These are phyloP conservation scores for Coleophora flavipennella DNA, from an alignment of 2,888 invertebrate species.

Conservation along the genomic window DNA sequence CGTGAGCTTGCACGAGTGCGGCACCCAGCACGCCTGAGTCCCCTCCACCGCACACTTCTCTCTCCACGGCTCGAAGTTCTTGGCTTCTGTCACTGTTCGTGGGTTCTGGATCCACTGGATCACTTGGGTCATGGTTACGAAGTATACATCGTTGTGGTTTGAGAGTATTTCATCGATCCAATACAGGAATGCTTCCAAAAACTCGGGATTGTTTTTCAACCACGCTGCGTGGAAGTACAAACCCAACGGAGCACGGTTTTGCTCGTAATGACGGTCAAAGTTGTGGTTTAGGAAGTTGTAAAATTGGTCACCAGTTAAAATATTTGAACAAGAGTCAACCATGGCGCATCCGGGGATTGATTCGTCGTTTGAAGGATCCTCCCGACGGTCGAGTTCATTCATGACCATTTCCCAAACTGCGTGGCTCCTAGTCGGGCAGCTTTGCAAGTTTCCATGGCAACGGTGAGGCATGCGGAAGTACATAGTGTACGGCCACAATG, in stretches of 20 bases:
- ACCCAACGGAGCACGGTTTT: constrained; percentile 90
- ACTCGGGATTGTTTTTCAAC: constrained; percentile 94
- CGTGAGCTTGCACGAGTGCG: constrained; percentile 91
- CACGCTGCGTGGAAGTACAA: constrained; percentile 95
- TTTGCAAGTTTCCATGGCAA: constrained; percentile 93
- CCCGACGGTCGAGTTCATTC: constrained; percentile 93
- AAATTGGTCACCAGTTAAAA: constrained; percentile 92
- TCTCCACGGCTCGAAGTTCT: constrained; percentile 95
- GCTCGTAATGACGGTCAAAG: constrained; percentile 92
- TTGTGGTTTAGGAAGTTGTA: constrained; percentile 95
- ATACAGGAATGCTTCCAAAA: constrained; percentile 90
- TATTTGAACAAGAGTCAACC: constrained; percentile 96
- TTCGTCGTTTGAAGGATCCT: constrained; percentile 91
- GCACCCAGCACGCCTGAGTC: constrained; percentile 87
- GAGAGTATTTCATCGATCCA: constrained; percentile 92
- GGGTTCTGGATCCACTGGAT: constrained; percentile 97
- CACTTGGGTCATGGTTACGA: constrained; percentile 96
- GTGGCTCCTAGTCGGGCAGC: constrained; percentile 92
- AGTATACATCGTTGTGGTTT: constrained; percentile 92
- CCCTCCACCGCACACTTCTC: constrained; percentile 94
- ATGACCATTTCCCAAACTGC: constrained; percentile 98
- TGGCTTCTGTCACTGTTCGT: constrained; percentile 84
- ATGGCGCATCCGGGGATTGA: constrained; percentile 92
- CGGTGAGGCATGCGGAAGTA: constrained; percentile 97
- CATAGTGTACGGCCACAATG: constrained; percentile 98